These are phyloP conservation scores for Mycteria americana DNA, from an alignment of 2,797 vertebrate genomes.

Conservation along the genomic window DNA sequence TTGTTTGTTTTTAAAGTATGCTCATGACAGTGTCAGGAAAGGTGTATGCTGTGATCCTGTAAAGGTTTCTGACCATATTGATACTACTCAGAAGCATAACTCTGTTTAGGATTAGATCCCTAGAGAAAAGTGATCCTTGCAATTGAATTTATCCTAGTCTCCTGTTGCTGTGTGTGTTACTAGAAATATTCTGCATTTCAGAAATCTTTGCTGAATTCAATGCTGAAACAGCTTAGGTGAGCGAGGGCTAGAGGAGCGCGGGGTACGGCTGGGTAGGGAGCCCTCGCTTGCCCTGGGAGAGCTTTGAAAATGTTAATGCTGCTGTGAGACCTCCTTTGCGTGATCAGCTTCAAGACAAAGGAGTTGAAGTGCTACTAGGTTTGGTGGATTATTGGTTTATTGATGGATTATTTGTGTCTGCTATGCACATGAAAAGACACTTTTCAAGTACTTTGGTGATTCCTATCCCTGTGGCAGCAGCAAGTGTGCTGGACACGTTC, in stretches of 20 bases:
- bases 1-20: not conserved
- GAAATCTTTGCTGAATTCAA: not conserved
- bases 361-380: not conserved
- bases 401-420: not conserved
- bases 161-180: not conserved
- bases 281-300: not conserved
- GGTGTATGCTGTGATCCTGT: not conserved
- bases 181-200: not conserved
- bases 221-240: not conserved
- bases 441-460: not conserved
- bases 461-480: not conserved
- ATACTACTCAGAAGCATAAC: not conserved
- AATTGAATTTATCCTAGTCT: not conserved
- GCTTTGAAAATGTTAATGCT: not conserved
- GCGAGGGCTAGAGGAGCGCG: not conserved
- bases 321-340: not conserved
- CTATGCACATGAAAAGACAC: no score
- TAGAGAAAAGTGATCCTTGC: not conserved
- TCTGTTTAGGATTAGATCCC: not conserved
- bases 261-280: not conserved
- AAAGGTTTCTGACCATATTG: not conserved
- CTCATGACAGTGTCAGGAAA: not conserved
- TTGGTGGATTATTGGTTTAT: not conserved
- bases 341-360: not conserved
- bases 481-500: fast-evolving